These are phyloP conservation scores for Dicyrtoma fusca DNA, from an alignment of 2,888 invertebrate genomes.

Conservation along the genomic window DNA sequence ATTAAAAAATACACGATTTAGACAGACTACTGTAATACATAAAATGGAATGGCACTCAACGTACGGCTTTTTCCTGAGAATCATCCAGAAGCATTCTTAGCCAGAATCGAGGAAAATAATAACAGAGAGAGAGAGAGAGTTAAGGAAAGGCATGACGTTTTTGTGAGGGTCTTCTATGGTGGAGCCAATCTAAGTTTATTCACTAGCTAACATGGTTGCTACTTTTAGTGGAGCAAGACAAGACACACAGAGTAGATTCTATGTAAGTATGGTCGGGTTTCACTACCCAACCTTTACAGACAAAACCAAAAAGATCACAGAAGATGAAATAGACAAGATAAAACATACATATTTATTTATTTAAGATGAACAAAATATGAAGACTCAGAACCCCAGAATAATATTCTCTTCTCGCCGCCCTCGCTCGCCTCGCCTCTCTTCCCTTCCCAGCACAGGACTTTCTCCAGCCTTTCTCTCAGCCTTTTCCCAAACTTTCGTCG, in stretches of 20 bases:
- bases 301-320: no score
- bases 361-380: no score
- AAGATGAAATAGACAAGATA: no score
- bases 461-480: neutral
- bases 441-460: no score
- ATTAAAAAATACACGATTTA: constrained; percentile 21
- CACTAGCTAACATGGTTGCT: neutral
- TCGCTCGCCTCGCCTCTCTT: neutral
- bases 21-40: neutral
- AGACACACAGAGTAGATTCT: neutral
- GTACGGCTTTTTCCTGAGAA: no score
- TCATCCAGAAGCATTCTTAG: no score
- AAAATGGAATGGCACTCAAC: no score
- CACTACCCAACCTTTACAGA: no score
- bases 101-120: neutral
- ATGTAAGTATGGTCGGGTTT: neutral
- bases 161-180: neutral
- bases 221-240: neutral
- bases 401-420: neutral
- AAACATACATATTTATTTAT: no score
- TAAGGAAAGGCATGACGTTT: neutral
- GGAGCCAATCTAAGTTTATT: constrained; percentile 1
- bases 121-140: constrained; percentile 8
- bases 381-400: neutral
- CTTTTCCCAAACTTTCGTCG: no score